These are phyloP conservation scores for Neoaliturus tenellus DNA, from an alignment of 2,888 invertebrate genomes.

Conservation along the genomic window DNA sequence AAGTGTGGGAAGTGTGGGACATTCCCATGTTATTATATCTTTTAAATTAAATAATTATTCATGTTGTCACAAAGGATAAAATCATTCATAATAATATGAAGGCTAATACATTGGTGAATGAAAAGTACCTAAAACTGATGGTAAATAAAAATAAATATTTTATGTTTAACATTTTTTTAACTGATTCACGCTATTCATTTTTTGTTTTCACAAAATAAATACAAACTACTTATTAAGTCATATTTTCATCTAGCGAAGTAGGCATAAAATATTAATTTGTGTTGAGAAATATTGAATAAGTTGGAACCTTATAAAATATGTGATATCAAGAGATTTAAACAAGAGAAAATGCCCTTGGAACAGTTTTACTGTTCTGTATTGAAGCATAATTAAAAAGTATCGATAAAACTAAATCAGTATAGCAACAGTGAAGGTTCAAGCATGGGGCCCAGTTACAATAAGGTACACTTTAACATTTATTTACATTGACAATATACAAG, in stretches of 20 bases:
- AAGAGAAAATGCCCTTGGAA: too few species aligned
- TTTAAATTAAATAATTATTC: not conserved
- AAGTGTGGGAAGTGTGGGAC: not conserved
- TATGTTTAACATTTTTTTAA: too few species aligned
- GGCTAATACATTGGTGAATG: not conserved
- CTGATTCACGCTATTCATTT: too few species aligned
- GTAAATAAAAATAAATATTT: too few species aligned
- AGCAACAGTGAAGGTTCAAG: conserved; percentile 29
- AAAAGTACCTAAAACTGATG: too few species aligned
- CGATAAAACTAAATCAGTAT: not conserved
- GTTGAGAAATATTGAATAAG: not conserved
- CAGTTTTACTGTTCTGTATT: too few species aligned
- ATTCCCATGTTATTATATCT: not conserved
- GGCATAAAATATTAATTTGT: not conserved
- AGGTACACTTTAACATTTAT: conserved; percentile 57
- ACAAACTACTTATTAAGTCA: too few species aligned
- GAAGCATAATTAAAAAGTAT: too few species aligned
- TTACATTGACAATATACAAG: conserved; percentile 58
- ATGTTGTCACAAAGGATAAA: not conserved
- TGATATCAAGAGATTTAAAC: too few species aligned
- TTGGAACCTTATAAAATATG: not conserved
- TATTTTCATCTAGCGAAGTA: not conserved
- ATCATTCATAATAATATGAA: not conserved
- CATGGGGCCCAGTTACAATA: conserved; percentile 42
- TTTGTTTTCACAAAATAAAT: too few species aligned